Evolutionary conservation across 2,888 invertebrate species (phyloP).

Genomic region (Idaea dimidiata): DNA sequence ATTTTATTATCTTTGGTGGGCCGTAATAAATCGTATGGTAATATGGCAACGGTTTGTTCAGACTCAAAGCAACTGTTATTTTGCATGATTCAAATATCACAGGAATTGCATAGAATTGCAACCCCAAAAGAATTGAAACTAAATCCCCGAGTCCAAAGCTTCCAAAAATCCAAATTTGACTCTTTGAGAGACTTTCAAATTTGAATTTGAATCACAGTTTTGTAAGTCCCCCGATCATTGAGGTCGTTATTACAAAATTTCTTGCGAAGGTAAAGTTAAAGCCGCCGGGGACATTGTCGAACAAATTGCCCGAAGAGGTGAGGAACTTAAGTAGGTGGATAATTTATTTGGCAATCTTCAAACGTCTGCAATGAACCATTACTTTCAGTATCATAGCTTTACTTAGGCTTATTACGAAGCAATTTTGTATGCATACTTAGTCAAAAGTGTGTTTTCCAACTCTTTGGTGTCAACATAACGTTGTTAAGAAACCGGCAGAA

Average conservation of each 20-base stretch:
- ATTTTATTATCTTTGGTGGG: too few relatives aligned
- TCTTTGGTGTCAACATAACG: too few relatives aligned
- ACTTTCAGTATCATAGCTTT: too few relatives aligned
- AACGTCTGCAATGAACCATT: too few relatives aligned
- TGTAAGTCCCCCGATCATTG: conserved; percentile 5
- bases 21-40: too few relatives aligned
- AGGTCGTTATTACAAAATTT: not conserved
- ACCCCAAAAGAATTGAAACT: conserved; percentile 11
- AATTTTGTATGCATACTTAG: too few relatives aligned
- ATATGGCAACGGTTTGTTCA: not conserved
- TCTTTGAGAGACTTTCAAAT: not conserved
- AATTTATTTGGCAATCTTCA: not conserved
- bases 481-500: too few relatives aligned
- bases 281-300: not conserved
- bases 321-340: not conserved
- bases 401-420: too few relatives aligned
- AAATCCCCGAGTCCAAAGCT: not conserved
- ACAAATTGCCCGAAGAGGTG: not conserved
- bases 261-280: not conserved
- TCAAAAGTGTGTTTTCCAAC: too few relatives aligned
- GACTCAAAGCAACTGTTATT: not conserved
- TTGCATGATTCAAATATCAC: conserved; percentile 6
- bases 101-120: conserved; percentile 12
- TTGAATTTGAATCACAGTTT: not conserved
- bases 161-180: conserved; percentile 7